Evolutionary conservation across 2,797 vertebrate genomes (phyloP), one percentile per base, ranked within the genome.

Genomic region (Argya squamiceps): DNA sequence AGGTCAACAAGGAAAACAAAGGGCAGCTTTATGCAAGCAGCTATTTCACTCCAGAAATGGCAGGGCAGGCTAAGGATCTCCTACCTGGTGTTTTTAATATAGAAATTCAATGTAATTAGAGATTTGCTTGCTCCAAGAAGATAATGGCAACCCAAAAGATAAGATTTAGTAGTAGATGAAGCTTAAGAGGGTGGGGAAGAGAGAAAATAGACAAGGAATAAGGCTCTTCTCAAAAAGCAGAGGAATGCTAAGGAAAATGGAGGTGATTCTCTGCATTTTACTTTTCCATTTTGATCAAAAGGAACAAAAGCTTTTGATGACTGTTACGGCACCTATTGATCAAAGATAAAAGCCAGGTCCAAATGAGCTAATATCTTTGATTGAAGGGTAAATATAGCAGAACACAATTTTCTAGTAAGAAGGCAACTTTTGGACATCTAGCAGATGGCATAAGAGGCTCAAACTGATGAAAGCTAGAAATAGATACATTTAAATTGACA

Each of bases 1-100:
- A 90, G 60, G 77, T 84, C 92, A 97, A 94, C 78, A 91, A 90
- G 92, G 77, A 73, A 91, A 96, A 97, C 95, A 97, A 98, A 97
- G 84, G 83, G 32, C 50, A 41, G n/a, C 96, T 96, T 97, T 97
- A 92, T 97, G 27, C 75, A 85, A 53, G 37, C 30, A 50, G 39
- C 27, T 91, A 47, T 53, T 73, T 89, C 79, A 70, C 44, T 90
- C 43, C 65, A 80, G 52, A 96, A 96, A 95, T 53, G 24, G 43
- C 59, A 91, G 70, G 49, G 84, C 56, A 8, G 15, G 53, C 47
- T 93, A 74, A 88, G 67, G 52, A 37, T 53, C 46, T 70, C 41
- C 43, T 69, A n/a, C 32, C 32, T 2, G 0, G 17, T n/a, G 30
- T 2, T 92, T 83, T 86, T 91, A 87, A 84, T 70, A 73, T 14